Evolutionary conservation across 2,888 invertebrate species (phyloP).

Genomic region (Perizoma flavofasciatum): DNA sequence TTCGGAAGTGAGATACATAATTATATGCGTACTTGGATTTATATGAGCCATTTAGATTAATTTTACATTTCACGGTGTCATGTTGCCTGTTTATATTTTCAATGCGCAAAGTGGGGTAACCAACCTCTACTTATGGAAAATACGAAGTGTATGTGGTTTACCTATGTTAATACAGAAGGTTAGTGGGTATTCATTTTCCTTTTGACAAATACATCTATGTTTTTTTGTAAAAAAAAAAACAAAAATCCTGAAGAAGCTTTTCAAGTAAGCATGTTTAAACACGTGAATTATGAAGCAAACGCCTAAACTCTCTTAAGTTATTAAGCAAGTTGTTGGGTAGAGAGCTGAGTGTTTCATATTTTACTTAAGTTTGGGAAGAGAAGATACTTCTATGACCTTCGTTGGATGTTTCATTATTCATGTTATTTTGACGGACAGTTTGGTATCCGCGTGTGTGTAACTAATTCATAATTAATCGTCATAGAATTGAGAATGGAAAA

Average conservation of each 20-base stretch:
- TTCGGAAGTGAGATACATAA: conserved; percentile 44
- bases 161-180: too few species aligned
- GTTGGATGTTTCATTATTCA: conserved; percentile 58
- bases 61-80: conserved; percentile 20
- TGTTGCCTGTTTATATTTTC: conserved; percentile 8
- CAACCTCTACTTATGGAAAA: conserved; percentile 6
- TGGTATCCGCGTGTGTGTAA: not conserved
- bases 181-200: too few species aligned
- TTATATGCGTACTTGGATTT: conserved; percentile 25
- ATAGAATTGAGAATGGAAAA: too few species aligned
- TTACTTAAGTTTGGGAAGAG: conserved; percentile 50
- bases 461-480: too few species aligned
- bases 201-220: too few species aligned
- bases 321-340: conserved; percentile 46
- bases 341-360: conserved; percentile 56
- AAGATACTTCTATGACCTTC: conserved; percentile 42
- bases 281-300: conserved; percentile 47
- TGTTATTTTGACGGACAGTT: conserved; percentile 63
- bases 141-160: not conserved
- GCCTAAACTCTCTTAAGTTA: conserved; percentile 44
- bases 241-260: not conserved
- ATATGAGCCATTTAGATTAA: conserved; percentile 36
- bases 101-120: conserved; percentile 14
- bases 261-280: conserved; percentile 39
- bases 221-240: not conserved